Base-by-base conservation (phyloP, 1,140 invertebrate species). In the Aphelenchoides fujianensis region DNA sequence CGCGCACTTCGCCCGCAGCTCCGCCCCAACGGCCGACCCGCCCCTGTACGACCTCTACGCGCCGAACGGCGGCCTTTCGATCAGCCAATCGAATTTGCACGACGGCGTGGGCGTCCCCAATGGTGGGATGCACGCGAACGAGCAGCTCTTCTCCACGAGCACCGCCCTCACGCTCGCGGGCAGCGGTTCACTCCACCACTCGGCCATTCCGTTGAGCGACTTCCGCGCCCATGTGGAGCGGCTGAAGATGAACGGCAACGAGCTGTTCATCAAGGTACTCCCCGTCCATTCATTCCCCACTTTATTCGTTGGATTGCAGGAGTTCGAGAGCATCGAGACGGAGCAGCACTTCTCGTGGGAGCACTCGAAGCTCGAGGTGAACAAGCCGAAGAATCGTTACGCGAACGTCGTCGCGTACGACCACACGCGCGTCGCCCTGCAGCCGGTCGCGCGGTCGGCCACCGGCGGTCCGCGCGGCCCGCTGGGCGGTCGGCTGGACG, bases 301-400 rank as follows among this genome's bases (percentile, higher is more conserved):
- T 5, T 32, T 31, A 32, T 73, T 32, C 59, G 12, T 73, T 2
- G 7, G 36, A 16, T 78, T 85, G 1, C 82, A 87, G 75, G 87
- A 88, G 71, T 88, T 87, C 63, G 87, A 83, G 59, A 80, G 79
- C n/a, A 98, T 98, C 69, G 96, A 99, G 85, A 95, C 96, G 2
- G 95, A 95, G 0, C 95, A 98, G 82, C 95, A 98, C 85, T 99
- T 99, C 85, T 98, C 95, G 0, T 99, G 97, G 97, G 95, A 98
- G 84, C 92, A 97, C 85, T 97, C 95, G 0, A 97, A 93, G 82
- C 89, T 95, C 88, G 95, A 98, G 84, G 90, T 95, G 0, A 99
- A 99, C 84, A 97, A 97, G 81, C 92, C 94, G 0, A 99, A 99
- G 86, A 99, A 99, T 87, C 90, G 97, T 53, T 79, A 79, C 67